Evolutionary conservation across 1,140 invertebrate genomes (phyloP), one percentile per base, ranked within the genome.

Genomic region (Oncopodura yosiiana): DNA sequence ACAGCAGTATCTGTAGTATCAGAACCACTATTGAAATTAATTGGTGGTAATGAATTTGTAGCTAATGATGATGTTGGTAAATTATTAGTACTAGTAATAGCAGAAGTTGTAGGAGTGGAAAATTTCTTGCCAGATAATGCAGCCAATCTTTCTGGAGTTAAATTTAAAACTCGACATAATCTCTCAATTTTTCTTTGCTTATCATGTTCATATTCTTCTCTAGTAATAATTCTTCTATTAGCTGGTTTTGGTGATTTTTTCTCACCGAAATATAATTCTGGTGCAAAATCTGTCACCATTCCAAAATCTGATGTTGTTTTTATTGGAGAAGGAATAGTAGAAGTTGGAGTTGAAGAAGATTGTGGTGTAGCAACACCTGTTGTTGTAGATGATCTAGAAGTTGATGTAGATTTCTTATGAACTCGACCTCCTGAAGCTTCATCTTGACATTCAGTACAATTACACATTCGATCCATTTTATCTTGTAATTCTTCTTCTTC

Each of bases 391-490:
- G 37, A 29, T 39, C 21, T 39, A 29, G 27, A n/a, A 42, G 24
- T 42, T 24, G 36, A 24, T 0, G 12, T n/a, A 30, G 38, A 26
- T 29, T 23, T 29, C 6, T 2, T 16, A 36, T 37, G 32, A 14
- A 21, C 1, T 24, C 37, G 23, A 51, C 16, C 24, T 14, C 61
- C 61, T 2, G 61, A 57, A 38, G 57, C 57, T 30, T 64, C 62
- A 18, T 51, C 48, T 42, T 61, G 61, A 34, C 62, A 64, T 24
- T 64, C 62, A 6, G 53, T 53, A 48, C 62, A 64, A 12, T 34
- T 53, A 43, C 62, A 64, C 36, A 61, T 51, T 3, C 52, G 36
- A 23, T 41, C 24, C 6, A 38, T 18, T 36, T 59, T 61, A 24
- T 59, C 55, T 6, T 37, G 23, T n/a, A n/a, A 34, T 8, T 44